Evolutionary conservation across 2,113 vertebrate genomes (phyloP).

Genomic region (Eira barbara): DNA sequence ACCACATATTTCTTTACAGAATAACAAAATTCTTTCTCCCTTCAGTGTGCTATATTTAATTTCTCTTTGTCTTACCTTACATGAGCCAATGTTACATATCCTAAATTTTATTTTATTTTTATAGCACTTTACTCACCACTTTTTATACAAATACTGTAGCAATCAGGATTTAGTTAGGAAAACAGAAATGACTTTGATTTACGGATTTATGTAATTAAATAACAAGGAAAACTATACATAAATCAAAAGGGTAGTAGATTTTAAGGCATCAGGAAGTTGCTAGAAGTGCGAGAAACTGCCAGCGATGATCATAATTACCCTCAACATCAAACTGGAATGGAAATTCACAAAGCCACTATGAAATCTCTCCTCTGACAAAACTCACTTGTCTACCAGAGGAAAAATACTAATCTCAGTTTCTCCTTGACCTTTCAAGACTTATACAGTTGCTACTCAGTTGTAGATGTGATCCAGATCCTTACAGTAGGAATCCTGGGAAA

Average conservation of each 20-base stretch:
- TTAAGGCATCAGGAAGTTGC: neutral
- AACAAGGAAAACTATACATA: neutral
- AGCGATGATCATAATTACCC: neutral
- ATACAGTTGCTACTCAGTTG: neutral
- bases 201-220: neutral
- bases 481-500: neutral
- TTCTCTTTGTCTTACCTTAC: neutral
- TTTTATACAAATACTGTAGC: neutral
- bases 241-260: neutral
- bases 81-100: neutral
- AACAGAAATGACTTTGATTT: neutral
- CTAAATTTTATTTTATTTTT: constrained; percentile 13
- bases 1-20: neutral
- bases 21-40: neutral
- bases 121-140: neutral
- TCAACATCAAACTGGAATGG: neutral
- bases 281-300: neutral
- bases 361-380: neutral
- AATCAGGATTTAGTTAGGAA: neutral
- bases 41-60: neutral
- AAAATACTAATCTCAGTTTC: constrained; percentile 30
- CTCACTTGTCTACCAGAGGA: neutral
- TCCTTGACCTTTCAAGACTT: neutral
- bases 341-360: neutral
- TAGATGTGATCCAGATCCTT: neutral